Percentiles rank a stretch among this genome's conserved stretches.
Conservation (phyloP, 2,888 invertebrate genomes). For the Scaptomyza parva region DNA sequence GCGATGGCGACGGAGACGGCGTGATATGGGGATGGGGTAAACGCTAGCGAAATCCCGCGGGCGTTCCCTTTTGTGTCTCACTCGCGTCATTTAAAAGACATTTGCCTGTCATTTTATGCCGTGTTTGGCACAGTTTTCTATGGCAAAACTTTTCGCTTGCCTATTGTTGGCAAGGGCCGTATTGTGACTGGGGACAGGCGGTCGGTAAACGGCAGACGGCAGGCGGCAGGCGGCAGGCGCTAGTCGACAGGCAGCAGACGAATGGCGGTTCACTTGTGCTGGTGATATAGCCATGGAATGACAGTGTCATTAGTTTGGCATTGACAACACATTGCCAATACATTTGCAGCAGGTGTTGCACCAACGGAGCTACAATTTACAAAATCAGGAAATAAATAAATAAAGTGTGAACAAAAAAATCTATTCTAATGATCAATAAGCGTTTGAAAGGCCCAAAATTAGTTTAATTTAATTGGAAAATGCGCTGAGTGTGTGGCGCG, state of each 20-base stretch:
- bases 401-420: constrained; percentile 3
- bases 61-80: constrained; percentile 79
- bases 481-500: constrained; percentile 12
- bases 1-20: constrained; percentile 42
- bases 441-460: constrained; percentile 49
- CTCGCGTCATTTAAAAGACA: constrained; percentile 82
- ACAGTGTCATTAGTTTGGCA: constrained; percentile 75
- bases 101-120: constrained; percentile 83
- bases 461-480: constrained; percentile 72
- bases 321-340: constrained; percentile 79
- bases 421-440: constrained; percentile 55
- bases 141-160: constrained; percentile 64
- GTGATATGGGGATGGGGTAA: not conserved
- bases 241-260: not conserved
- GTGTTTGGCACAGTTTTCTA: constrained; percentile 77
- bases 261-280: constrained; percentile 14
- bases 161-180: constrained; percentile 43
- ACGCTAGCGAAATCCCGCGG: constrained; percentile 70
- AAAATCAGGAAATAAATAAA: constrained; percentile 15
- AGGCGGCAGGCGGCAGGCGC: not conserved
- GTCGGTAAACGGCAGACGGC: no score
- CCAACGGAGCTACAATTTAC: constrained; percentile 14
- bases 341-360: constrained; percentile 74
- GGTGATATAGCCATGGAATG: constrained; percentile 42
- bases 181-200: constrained; percentile 2